These are phyloP conservation scores for Anoplolepis gracilipes DNA, from an alignment of 1,140 invertebrate genomes.

Conservation along the genomic window DNA sequence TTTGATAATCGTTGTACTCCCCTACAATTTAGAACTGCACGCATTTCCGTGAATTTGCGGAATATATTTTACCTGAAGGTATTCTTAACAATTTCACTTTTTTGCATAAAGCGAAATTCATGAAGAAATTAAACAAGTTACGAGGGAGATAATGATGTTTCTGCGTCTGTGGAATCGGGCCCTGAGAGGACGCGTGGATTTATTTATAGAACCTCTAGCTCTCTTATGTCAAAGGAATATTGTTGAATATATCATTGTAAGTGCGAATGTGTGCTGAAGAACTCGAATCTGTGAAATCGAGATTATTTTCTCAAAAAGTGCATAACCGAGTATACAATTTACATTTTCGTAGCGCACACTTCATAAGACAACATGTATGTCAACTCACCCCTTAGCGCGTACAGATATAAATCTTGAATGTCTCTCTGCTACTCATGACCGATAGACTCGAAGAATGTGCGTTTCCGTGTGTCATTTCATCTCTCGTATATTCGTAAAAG, in stretches of 20 bases:
- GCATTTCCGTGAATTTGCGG: conserved; percentile 13
- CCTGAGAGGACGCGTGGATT: not conserved
- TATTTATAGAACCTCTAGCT: not conserved
- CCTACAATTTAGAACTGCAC: conserved; percentile 22
- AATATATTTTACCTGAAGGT: conserved; percentile 11
- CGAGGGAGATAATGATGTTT: not conserved
- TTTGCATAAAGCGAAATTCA: not conserved
- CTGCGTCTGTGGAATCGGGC: not conserved
- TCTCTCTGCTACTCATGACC: conserved; percentile 33
- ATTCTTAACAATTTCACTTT: not conserved
- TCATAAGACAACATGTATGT: conserved; percentile 12
- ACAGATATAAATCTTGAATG: conserved; percentile 22
- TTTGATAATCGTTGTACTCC: conserved; percentile 39
- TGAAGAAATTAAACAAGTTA: not conserved
- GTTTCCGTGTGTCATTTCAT: conserved; percentile 30
- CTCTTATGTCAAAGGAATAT: not conserved
- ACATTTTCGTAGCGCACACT: conserved; percentile 31
- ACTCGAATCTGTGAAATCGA: conserved; percentile 61
- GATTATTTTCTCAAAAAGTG: conserved; percentile 34
- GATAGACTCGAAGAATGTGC: not conserved
- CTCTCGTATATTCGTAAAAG: conserved; percentile 28
- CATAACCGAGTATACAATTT: conserved; percentile 15
- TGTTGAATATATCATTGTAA: not conserved
- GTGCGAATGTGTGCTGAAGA: conserved; percentile 40
- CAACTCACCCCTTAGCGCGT: conserved; percentile 11